Evolutionary conservation across 2,113 vertebrate species (phyloP), one percentile per base, ranked within the genome.

Genomic region (Pygathrix nemaeus): DNA sequence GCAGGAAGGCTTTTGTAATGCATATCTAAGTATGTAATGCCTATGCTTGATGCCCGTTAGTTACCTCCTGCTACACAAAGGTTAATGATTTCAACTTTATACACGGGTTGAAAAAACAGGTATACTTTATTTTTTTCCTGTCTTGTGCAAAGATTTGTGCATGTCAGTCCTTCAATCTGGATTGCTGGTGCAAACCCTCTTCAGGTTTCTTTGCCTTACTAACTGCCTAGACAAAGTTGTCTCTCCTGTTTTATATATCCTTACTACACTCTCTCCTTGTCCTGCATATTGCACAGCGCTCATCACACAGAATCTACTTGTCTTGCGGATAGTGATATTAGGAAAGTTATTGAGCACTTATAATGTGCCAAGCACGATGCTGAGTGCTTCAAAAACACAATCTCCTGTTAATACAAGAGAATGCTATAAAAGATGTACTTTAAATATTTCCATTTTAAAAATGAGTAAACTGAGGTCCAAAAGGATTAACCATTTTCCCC

Each of bases 111-210:
- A 59, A 86, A 59, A 12, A 75, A 76, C 5, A 70, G 20, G 2
- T 55, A 6, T 14, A 81, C 20, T 30, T 11, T 40, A 7, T 59
- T 21, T 52, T 61, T 40, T 64, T 72, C 8, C 35, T 72, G 35
- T 55, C 30, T 92, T 81, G 30, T 27, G 7, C 38, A 72, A 72
- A 48, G 17, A 64, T 43, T 90, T 35, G 8, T 11, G 35, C 13
- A n/a, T 40, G 21, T 7, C 23, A 55, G 20, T 61, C n/a, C 16
- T 91, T 78, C 23, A 35, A 6, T 48, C 1, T 76, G 17, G 48
- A 7, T n/a, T 23, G 38, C 57, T 73, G 18, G 5, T 5, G 2
- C 3, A n/a, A n/a, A 1, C 16, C 1, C 25, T 35, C 43, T 17
- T 3, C 2, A 1, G 6, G 11, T 25, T 4, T 75, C 7, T 61